These are phyloP conservation scores for Dendrocincla tyrannina DNA, from an alignment of 2,797 vertebrate species.

Conservation along the genomic window DNA sequence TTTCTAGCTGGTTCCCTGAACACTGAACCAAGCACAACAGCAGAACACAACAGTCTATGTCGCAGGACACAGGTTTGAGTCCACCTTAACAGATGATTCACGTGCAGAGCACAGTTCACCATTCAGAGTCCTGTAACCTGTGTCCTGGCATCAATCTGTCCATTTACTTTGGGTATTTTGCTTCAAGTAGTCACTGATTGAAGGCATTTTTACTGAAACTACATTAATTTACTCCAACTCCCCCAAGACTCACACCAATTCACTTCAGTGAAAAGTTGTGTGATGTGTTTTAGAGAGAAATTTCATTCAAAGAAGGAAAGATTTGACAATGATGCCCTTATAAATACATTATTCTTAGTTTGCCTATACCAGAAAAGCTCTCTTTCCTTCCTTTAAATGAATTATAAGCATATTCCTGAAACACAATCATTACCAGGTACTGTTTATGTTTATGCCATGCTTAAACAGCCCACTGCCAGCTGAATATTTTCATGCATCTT, in stretches of 20 bases:
- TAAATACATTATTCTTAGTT: neutral
- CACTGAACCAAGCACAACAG: neutral
- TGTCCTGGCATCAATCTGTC: neutral
- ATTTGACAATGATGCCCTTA: neutral
- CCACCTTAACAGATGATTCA: neutral
- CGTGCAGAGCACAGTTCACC: neutral
- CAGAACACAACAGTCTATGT: neutral
- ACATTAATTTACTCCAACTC: neutral
- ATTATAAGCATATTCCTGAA: neutral
- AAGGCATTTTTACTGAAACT: neutral
- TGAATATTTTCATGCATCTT: neutral
- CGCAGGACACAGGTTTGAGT: neutral
- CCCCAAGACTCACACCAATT: neutral
- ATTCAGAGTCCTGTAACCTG: neutral
- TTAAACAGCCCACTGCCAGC: neutral
- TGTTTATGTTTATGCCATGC: neutral
- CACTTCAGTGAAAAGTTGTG: neutral
- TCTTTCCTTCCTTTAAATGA: neutral
- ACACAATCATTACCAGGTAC: neutral
- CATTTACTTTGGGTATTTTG: neutral
- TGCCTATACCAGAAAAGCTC: neutral
- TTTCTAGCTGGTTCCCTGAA: rapidly evolving
- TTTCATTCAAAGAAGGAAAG: neutral
- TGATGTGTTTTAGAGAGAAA: neutral
- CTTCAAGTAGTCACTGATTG: neutral